phyloP scores from a whole-genome alignment of 1,140 invertebrate genomes.

The Zaprionus capensis region DNA sequence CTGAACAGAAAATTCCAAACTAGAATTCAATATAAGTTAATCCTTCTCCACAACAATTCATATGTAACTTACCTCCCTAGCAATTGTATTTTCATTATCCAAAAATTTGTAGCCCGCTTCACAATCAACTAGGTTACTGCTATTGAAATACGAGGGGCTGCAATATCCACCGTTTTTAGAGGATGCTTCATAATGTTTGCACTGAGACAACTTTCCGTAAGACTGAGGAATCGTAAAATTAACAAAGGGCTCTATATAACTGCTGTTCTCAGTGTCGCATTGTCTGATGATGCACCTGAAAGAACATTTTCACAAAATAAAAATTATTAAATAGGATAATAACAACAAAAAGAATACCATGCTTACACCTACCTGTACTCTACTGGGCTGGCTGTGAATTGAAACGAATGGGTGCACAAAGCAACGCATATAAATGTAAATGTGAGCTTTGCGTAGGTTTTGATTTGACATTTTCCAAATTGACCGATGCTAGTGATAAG shows the following conservation, averaged over 20 bases:
- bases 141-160: conserved; percentile 79
- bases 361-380: conserved; percentile 84
- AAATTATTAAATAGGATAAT: background rate
- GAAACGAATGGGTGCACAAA: conserved; percentile 85
- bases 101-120: conserved; percentile 54
- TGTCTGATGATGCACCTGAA: conserved; percentile 87
- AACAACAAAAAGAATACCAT: background rate
- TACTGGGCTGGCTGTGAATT: conserved; percentile 86
- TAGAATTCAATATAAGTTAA: conserved; percentile 15
- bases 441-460: conserved; percentile 83
- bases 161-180: conserved; percentile 25
- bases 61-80: conserved; percentile 54
- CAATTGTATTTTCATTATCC: conserved; percentile 53
- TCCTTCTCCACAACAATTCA: conserved; percentile 45
- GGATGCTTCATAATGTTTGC: conserved; percentile 80
- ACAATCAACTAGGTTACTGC: conserved; percentile 40
- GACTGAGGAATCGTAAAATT: conserved; percentile 84
- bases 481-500: conserved; percentile 85
- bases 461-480: conserved; percentile 86
- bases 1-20: conserved; percentile 63
- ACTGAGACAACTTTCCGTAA: conserved; percentile 84
- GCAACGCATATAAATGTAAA: conserved; percentile 85
- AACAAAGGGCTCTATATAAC: conserved; percentile 85
- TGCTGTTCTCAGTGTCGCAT: conserved; percentile 85
- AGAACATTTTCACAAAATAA: too few species aligned